Percentiles rank a stretch among this genome's conserved stretches.
Conservation (phyloP, 92 coral and sea anemone species). For the Porites cylindrica region DNA sequence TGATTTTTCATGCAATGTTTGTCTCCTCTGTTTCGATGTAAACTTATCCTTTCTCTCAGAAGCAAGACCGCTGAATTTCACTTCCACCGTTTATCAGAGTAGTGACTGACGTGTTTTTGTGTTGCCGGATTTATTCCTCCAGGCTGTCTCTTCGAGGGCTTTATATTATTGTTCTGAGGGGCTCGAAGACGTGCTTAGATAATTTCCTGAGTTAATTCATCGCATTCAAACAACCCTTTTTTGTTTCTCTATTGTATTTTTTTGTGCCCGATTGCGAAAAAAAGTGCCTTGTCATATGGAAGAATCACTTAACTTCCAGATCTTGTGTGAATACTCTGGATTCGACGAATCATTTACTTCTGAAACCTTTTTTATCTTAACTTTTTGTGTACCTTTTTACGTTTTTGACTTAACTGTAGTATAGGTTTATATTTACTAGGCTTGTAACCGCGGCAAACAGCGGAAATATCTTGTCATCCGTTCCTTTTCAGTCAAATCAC, state of each 20-base stretch:
- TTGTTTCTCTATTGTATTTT: neutral
- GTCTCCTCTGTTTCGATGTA: neutral
- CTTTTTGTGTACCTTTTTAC: no score
- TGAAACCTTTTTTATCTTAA: no score
- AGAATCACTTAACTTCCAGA: neutral
- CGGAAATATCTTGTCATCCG: no score
- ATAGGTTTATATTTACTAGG: no score
- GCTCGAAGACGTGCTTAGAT: neutral
- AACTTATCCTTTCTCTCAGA: neutral
- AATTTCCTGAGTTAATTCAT: neutral
- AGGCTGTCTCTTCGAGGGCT: constrained; percentile 4
- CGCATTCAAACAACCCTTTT: neutral
- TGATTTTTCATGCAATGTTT: neutral
- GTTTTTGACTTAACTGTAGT: no score
- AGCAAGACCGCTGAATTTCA: neutral
- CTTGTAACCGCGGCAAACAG: no score
- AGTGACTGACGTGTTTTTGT: neutral
- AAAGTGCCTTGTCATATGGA: neutral
- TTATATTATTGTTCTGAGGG: neutral
- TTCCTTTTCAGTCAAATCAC: no score
- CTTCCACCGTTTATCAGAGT: neutral
- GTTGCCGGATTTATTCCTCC: neutral
- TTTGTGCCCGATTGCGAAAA: neutral
- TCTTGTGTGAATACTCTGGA: no score
- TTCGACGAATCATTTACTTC: no score